These are phyloP conservation scores for Zaprionus kolodkinae DNA, from an alignment of 1,140 invertebrate species.

Conservation along the genomic window DNA sequence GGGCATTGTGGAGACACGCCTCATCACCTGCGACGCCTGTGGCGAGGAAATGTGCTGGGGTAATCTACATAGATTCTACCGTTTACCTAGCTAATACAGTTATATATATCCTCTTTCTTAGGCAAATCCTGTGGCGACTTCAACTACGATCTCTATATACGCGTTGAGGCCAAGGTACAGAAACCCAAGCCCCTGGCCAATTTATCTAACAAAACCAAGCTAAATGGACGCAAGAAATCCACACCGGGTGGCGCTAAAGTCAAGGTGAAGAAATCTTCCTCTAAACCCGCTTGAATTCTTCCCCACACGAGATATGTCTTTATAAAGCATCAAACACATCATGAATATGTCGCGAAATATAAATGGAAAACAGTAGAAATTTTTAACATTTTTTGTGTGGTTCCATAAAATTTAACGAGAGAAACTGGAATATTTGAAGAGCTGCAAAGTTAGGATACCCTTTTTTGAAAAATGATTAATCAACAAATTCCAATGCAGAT, in stretches of 20 bases:
- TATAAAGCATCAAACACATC: constrained; percentile 4
- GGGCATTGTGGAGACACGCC: constrained; percentile 90
- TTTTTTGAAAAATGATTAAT: background rate
- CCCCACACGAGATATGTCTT: background rate
- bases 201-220: constrained; percentile 65
- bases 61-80: constrained; percentile 4
- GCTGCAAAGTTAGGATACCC: background rate
- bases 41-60: constrained; percentile 94
- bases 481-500: background rate
- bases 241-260: constrained; percentile 88
- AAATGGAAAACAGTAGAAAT: constrained; percentile 74
- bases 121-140: constrained; percentile 84
- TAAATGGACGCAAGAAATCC: constrained; percentile 86
- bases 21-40: constrained; percentile 91
- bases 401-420: constrained; percentile 27
- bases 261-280: constrained; percentile 63
- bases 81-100: background rate
- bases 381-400: constrained; percentile 49
- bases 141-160: constrained; percentile 85
- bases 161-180: constrained; percentile 75
- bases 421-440: background rate
- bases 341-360: constrained; percentile 13
- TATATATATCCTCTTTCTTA: constrained; percentile 40
- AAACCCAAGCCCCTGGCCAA: constrained; percentile 69
- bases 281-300: constrained; percentile 32